Percentiles rank a stretch among this genome's conserved stretches.
Evolutionary conservation across 2,113 vertebrate species (phyloP).

Genomic region (Ifrita kowaldi): DNA sequence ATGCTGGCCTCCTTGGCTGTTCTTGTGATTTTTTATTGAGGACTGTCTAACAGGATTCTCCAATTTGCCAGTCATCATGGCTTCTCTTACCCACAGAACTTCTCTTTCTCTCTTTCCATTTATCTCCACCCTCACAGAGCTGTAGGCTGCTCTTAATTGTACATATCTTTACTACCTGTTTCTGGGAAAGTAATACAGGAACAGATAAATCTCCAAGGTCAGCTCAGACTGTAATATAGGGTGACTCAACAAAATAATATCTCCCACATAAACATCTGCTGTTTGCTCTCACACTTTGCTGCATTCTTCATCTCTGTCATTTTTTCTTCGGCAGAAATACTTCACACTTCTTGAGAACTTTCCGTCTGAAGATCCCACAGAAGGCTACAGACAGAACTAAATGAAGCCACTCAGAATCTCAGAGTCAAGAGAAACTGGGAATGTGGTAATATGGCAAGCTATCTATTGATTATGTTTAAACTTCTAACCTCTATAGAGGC

Average conservation of each 20-base stretch:
- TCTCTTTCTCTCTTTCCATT: background rate
- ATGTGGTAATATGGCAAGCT: background rate
- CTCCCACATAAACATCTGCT: background rate
- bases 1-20: background rate
- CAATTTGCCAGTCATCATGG: background rate
- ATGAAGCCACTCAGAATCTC: background rate
- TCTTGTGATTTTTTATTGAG: background rate
- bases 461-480: background rate
- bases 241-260: background rate
- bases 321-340: background rate
- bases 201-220: background rate
- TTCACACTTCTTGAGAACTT: background rate
- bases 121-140: background rate
- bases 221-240: background rate
- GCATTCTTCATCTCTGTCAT: background rate
- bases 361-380: background rate
- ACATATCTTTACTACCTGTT: background rate
- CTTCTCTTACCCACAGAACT: background rate
- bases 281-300: background rate
- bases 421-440: background rate
- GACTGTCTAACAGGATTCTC: background rate
- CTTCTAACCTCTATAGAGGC: background rate
- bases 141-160: background rate
- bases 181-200: background rate
- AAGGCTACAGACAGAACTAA: background rate